Conservation (phyloP, 2,797 vertebrate species). For the Urocyon cinereoargenteus region DNA sequence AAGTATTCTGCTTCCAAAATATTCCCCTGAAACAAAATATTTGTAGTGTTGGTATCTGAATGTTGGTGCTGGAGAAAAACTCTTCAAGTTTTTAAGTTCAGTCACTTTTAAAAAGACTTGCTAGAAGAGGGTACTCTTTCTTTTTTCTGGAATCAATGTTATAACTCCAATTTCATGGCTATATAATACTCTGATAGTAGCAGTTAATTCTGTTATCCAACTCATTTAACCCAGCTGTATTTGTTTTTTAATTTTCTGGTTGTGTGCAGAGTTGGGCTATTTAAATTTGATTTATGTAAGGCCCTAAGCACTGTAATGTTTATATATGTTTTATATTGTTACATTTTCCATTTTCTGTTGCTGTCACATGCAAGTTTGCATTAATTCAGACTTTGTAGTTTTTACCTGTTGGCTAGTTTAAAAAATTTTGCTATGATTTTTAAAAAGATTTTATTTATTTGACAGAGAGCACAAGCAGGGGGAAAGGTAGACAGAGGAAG, state of each 20-base stretch:
- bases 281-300: neutral
- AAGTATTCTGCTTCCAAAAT: conserved; percentile 34
- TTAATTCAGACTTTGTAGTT: neutral
- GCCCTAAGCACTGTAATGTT: neutral
- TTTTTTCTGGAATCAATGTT: neutral
- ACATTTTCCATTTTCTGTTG: conserved; percentile 40
- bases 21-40: neutral
- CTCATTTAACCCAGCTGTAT: neutral
- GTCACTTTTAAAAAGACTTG: neutral
- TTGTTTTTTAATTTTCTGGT: conserved; percentile 51
- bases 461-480: neutral
- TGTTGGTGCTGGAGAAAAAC: neutral
- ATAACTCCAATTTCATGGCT: neutral
- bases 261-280: neutral
- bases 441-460: neutral
- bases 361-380: neutral
- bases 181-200: neutral
- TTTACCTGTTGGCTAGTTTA: conserved; percentile 18
- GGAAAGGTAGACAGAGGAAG: neutral
- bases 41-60: neutral
- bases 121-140: neutral
- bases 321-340: neutral
- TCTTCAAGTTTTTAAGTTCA: neutral
- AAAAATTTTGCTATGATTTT: neutral
- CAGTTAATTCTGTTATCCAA: neutral